Percentiles rank a stretch among this genome's conserved stretches.
Evolutionary conservation across 2,797 vertebrate species (phyloP).

Genomic region (Mus minutoides): DNA sequence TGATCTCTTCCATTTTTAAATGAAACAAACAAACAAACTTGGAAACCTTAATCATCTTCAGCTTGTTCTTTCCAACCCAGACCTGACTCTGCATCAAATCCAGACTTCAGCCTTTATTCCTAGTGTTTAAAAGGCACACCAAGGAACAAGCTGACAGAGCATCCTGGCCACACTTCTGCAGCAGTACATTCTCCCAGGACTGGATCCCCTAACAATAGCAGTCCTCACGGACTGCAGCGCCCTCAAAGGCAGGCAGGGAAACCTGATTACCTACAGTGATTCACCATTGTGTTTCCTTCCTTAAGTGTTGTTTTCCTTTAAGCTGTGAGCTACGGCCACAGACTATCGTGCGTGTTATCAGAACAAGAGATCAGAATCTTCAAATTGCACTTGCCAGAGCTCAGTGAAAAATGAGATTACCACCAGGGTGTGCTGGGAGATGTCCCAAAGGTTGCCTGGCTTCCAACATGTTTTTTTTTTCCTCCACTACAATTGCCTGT

Average conservation of each 20-base stretch:
- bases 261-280: slow-evolving; percentile 50
- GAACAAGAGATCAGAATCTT: slow-evolving; percentile 2
- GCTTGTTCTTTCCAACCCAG: background rate
- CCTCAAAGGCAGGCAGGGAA: slow-evolving; percentile 64
- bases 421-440: slow-evolving; percentile 52
- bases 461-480: slow-evolving; percentile 36
- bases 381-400: slow-evolving; percentile 58
- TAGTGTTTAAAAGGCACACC: background rate
- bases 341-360: slow-evolving; percentile 63
- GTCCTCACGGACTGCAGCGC: slow-evolving; percentile 18
- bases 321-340: slow-evolving; percentile 26
- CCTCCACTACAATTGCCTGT: background rate
- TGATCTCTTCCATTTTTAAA: slow-evolving; percentile 15
- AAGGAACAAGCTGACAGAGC: background rate
- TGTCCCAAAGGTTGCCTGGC: slow-evolving; percentile 32
- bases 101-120: background rate
- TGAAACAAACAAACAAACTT: background rate
- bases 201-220: background rate
- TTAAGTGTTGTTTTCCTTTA: slow-evolving; percentile 36
- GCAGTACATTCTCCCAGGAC: background rate
- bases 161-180: background rate
- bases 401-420: slow-evolving; percentile 51
- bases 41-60: background rate
- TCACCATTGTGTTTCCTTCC: slow-evolving; percentile 52
- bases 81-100: background rate